Conservation (phyloP, 2,888 invertebrate species). For the Eupithecia abbreviata region DNA sequence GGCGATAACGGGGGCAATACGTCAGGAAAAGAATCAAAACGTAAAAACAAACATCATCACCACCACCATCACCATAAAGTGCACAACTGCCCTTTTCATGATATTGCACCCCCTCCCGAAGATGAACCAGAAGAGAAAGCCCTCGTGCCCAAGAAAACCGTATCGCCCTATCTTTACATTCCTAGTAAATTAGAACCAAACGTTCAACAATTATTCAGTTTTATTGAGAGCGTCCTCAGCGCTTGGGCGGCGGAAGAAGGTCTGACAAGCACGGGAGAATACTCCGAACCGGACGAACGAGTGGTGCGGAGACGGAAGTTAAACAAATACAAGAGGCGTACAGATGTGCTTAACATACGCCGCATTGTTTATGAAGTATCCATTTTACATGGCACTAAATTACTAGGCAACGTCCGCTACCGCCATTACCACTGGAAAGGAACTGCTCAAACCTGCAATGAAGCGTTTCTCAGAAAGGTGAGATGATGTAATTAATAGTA, state of each 20-base stretch:
- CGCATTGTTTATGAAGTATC: constrained; percentile 88
- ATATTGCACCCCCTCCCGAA: constrained; percentile 67
- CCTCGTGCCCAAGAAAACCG: constrained; percentile 73
- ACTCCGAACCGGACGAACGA: constrained; percentile 89
- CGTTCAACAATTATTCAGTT: constrained; percentile 91
- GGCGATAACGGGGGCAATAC: constrained; percentile 64
- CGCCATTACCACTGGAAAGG: constrained; percentile 93
- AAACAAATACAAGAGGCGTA: constrained; percentile 85
- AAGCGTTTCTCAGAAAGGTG: constrained; percentile 94
- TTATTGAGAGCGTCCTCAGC: constrained; percentile 90
- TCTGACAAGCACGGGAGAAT: constrained; percentile 88
- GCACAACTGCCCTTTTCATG: constrained; percentile 78
- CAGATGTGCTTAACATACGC: constrained; percentile 87
- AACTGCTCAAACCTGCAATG: constrained; percentile 94
- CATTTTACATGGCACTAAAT: constrained; percentile 86
- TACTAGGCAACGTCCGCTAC: constrained; percentile 88
- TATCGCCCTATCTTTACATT: constrained; percentile 81
- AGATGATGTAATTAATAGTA: constrained; percentile 46
- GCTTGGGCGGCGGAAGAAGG: constrained; percentile 91
- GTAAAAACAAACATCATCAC: constrained; percentile 70
- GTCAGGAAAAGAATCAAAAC: constrained; percentile 63
- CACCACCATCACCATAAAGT: constrained; percentile 77
- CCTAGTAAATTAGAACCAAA: constrained; percentile 87
- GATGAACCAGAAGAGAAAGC: constrained; percentile 70
- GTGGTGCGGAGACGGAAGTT: constrained; percentile 84